A percentile compares a stretch with the other conserved stretches of the same genome.
These are phyloP conservation scores for Rhabdomys dilectus DNA, from an alignment of 2,113 vertebrate species.

Conservation along the genomic window DNA sequence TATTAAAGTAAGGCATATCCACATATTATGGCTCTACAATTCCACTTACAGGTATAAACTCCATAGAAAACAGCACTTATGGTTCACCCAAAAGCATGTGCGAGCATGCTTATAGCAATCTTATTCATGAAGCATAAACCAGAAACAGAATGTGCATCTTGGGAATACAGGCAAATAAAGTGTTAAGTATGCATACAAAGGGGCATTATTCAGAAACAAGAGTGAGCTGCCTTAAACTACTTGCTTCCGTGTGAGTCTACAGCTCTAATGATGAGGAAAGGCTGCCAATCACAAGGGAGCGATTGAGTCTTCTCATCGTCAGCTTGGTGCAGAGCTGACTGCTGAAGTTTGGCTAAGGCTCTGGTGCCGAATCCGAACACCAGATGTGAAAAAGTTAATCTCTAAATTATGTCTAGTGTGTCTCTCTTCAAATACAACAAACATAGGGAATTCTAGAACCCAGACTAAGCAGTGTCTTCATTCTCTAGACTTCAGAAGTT, in stretches of 20 bases:
- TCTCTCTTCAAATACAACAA: neutral
- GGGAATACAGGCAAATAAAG: neutral
- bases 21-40: neutral
- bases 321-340: neutral
- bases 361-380: neutral
- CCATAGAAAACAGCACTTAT: neutral
- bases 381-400: neutral
- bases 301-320: neutral
- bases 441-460: neutral
- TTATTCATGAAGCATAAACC: neutral
- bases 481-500: neutral
- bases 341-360: neutral
- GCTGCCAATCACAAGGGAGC: neutral
- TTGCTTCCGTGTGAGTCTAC: neutral
- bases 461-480: neutral
- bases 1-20: neutral
- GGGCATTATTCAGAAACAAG: neutral
- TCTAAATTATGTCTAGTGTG: neutral
- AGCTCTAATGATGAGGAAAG: neutral
- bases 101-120: neutral
- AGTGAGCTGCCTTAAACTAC: neutral
- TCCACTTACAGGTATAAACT: neutral
- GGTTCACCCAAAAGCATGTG: neutral
- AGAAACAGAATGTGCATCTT: constrained; percentile 9
- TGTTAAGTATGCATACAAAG: neutral